Evolutionary conservation across 2,888 invertebrate genomes (phyloP).

Genomic region (Pollenia angustigena): DNA sequence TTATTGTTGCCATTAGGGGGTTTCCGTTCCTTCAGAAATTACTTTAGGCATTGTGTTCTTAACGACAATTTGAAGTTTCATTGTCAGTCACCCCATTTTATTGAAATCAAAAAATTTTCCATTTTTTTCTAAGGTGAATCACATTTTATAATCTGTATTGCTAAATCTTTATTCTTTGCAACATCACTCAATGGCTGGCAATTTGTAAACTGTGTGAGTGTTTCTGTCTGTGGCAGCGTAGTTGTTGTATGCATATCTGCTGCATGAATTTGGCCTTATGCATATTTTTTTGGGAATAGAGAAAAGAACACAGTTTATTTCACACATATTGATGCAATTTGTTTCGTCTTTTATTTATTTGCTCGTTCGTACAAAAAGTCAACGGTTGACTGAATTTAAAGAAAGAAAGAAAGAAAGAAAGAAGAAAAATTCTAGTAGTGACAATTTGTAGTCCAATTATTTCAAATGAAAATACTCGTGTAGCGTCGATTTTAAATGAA

Average conservation of each 20-base stretch:
- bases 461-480: slow-evolving; percentile 76
- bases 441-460: slow-evolving; percentile 83
- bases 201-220: slow-evolving; percentile 26
- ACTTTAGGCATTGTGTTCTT: not conserved
- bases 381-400: slow-evolving; percentile 7
- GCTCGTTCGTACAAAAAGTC: slow-evolving; percentile 12
- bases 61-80: not conserved
- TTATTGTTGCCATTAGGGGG: too few relatives aligned
- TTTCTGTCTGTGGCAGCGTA: not conserved
- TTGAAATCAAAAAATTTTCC: slow-evolving; percentile 11
- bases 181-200: slow-evolving; percentile 42
- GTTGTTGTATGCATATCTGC: slow-evolving; percentile 13
- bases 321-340: slow-evolving; percentile 61
- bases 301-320: slow-evolving; percentile 38
- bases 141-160: slow-evolving; percentile 25
- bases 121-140: slow-evolving; percentile 16
- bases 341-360: slow-evolving; percentile 21
- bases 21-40: too few relatives aligned
- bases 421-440: slow-evolving; percentile 75
- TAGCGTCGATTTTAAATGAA: slow-evolving; percentile 31
- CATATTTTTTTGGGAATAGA: slow-evolving; percentile 16
- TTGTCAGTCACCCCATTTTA: not conserved
- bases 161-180: slow-evolving; percentile 32
- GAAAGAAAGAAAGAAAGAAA: not conserved
- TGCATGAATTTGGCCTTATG: slow-evolving; percentile 10